Evolutionary conservation across 2,888 invertebrate genomes (phyloP).

Genomic region (Morpho achilles): DNA sequence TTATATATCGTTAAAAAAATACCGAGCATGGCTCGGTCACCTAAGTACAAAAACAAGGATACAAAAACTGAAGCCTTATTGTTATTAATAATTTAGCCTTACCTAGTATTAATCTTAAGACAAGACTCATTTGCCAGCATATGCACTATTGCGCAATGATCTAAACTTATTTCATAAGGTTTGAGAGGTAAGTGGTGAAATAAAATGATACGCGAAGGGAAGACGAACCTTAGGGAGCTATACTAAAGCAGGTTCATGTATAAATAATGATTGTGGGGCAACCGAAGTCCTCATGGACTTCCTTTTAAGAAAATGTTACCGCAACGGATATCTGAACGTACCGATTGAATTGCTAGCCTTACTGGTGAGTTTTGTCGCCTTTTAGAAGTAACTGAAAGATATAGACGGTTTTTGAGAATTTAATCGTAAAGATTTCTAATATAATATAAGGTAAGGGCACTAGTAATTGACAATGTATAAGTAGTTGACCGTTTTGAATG

Average conservation of each 20-base stretch:
- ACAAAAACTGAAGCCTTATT: no score
- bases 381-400: conserved; percentile 17
- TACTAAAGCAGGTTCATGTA: conserved; percentile 78
- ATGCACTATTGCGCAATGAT: conserved; percentile 37
- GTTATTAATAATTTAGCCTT: no score
- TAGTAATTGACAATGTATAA: no score
- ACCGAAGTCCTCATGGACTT: conserved; percentile 43
- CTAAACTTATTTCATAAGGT: conserved; percentile 39
- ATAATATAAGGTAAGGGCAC: no score
- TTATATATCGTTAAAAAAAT: no score
- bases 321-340: conserved; percentile 29
- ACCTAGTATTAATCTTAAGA: no score
- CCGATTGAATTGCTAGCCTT: conserved; percentile 23
- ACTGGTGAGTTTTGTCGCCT: conserved; percentile 15
- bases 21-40: no score
- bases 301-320: conserved; percentile 57
- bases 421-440: no score
- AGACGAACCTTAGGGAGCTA: conserved; percentile 60
- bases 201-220: conserved; percentile 55
- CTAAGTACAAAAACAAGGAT: no score
- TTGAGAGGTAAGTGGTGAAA: conserved; percentile 44
- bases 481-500: no score
- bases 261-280: conserved; percentile 79
- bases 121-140: no score
- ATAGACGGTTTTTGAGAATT: conserved; percentile 2